phyloP scores from a whole-genome alignment of 2,888 invertebrate species.

The Trachelus iudaicus region DNA sequence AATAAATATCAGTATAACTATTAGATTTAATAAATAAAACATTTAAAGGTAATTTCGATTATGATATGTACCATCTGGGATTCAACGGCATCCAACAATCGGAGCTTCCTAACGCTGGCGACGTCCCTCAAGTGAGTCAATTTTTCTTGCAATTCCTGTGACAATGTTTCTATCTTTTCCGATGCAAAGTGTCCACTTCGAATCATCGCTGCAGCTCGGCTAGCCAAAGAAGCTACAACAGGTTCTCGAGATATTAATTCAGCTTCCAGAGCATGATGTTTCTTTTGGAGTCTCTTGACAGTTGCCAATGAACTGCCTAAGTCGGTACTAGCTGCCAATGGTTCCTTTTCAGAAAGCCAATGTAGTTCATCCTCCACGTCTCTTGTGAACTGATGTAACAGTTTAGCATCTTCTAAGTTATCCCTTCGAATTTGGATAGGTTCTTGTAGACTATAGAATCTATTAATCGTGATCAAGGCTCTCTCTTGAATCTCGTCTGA shows the following conservation, averaged over 20 bases:
- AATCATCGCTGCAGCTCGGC: slow-evolving; percentile 82
- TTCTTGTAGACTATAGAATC: slow-evolving; percentile 85
- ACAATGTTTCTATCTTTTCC: slow-evolving; percentile 76
- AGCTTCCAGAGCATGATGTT: slow-evolving; percentile 91
- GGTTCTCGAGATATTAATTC: slow-evolving; percentile 91
- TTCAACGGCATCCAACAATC: slow-evolving; percentile 84
- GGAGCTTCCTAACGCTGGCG: slow-evolving; percentile 76
- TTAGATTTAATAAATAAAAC: not conserved
- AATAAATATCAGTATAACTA: slow-evolving; percentile 23
- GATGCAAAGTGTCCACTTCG: slow-evolving; percentile 88
- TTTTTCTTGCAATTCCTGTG: slow-evolving; percentile 76
- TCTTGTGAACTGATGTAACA: slow-evolving; percentile 88
- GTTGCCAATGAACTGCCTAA: slow-evolving; percentile 76
- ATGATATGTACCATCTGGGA: slow-evolving; percentile 76
- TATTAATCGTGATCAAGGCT: slow-evolving; percentile 75
- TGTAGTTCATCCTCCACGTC: slow-evolving; percentile 93
- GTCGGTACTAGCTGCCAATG: slow-evolving; percentile 77
- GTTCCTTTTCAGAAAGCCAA: slow-evolving; percentile 87
- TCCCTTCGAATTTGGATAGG: slow-evolving; percentile 92
- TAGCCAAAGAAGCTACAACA: slow-evolving; percentile 78
- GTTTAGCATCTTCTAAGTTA: slow-evolving; percentile 89
- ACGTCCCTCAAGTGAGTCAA: slow-evolving; percentile 78
- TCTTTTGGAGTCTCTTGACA: slow-evolving; percentile 92
- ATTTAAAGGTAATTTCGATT: not conserved
- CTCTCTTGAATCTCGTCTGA: slow-evolving; percentile 84